Percentiles rank a stretch among this genome's conserved stretches.
Conservation (phyloP, 2,888 invertebrate species). For the Folsomia manolachei region DNA sequence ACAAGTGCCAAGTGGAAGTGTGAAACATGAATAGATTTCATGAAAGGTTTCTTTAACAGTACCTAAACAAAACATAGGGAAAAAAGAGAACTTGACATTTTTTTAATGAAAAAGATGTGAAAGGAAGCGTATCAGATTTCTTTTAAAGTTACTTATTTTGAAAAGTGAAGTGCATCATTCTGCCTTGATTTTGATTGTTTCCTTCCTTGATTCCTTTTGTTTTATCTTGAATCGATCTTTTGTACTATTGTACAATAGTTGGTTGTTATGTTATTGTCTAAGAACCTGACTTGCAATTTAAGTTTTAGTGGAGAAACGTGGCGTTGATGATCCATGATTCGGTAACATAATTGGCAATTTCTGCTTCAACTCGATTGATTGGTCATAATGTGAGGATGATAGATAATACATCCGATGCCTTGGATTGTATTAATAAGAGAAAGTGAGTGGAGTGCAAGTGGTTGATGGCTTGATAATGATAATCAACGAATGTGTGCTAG, state of each 20-base stretch:
- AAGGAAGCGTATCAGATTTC: neutral
- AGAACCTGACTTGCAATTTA: neutral
- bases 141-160: neutral
- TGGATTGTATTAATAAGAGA: neutral
- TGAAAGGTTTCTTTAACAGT: neutral
- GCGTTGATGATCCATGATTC: constrained; percentile 14
- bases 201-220: neutral
- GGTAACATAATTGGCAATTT: neutral
- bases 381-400: neutral
- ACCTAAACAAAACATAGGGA: too few relatives aligned
- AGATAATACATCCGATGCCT: too few relatives aligned
- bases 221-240: neutral
- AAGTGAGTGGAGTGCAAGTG: too few relatives aligned
- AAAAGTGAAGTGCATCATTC: neutral
- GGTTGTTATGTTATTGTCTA: too few relatives aligned
- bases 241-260: too few relatives aligned
- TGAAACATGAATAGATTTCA: neutral
- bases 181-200: neutral
- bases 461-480: too few relatives aligned
- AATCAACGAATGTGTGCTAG: neutral
- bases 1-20: neutral
- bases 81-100: neutral
- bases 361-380: neutral
- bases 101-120: neutral
- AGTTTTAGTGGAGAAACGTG: constrained; percentile 35